Base-by-base conservation (phyloP, 2,888 invertebrate genomes). In the Crioceris asparagi region DNA sequence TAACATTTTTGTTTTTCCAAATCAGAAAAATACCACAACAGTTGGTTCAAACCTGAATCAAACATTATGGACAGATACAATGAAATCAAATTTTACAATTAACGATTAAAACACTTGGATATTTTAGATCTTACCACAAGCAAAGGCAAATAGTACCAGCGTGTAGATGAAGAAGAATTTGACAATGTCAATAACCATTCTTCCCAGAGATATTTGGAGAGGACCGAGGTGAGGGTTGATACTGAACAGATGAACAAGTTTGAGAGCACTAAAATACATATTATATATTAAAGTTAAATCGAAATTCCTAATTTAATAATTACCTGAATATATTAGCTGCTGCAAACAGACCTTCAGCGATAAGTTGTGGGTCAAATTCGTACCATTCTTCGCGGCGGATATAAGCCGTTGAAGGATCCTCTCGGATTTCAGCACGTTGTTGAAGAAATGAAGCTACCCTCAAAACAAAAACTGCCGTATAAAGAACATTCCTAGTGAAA, bases 221-320 rank as follows among this genome's bases (percentile, higher is more conserved):
- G 94, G 96, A 44, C 96, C 96, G 51, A 96, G 72, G 64, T 96
- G 90, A 1, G 94, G 94, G 67, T 93, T 94, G 46, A 96, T 90
- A 41, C 92, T 93, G 71, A 94, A 94, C 57, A 94, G 88, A 64
- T 94, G 93, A 15, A 96, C 93, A 55, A 96, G 74, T 64, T 94
- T 94, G 41, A 94, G 66, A 3, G 91, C 90, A 61, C 88, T 88
- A 37, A 31, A 48, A 47, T 26, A 32, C n/a, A 35, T 31, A 25
- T 25, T 11, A 11, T 14, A 12, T 8, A 36, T 11, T 7, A 7
- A 21, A 21, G 7, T 21, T 21, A 10, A 21, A 21, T 21, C 21
- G 21, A 21, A 10, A 10, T 21, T 7, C 21, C 10, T 10, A 7
- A 21, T 10, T 21, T 46, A 14, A 23, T 17, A 14, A n/a, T 7